Evolutionary conservation across 2,888 invertebrate genomes (phyloP), one percentile per base, ranked within the genome.

Genomic region (Melieria omissa): DNA sequence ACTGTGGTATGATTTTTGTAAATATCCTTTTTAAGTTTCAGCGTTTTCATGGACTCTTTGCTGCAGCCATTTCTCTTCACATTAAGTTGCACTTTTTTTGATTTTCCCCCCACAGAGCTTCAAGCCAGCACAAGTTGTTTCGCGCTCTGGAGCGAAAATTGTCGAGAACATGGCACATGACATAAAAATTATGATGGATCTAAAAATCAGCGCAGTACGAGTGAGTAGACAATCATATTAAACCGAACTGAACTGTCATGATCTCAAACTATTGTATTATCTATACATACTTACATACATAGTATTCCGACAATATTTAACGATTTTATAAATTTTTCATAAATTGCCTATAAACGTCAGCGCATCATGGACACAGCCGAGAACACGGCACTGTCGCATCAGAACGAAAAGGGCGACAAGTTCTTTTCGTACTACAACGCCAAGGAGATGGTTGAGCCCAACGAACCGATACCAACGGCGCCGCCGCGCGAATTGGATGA

Each of bases 321-420:
- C 12, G 49, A 65, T 61, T 65, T 52, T 14, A 68, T n/a, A 63
- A 45, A 12, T 42, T 45, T 16, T 54, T 57, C 5, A 14, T 55
- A 69, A 65, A 67, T 61, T 67, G 77, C 29, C 29, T 29, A 29
- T 29, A 2, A 29, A 29, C 29, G 29, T 16, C 82, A 93, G 93
- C 90, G 96, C 80, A 95, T 96, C 80, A 95, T 95, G 88, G 95
- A 96, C 85, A 92, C 93, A 7, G 96, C 96, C 0, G 95, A 96
- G 84, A 92, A 93, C 77, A 92, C 93, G 83, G 94, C 95, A 1
- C 89, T 92, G 76, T 89, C 90, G 29, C 90, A 89, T 79, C 88
- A 89, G 78, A 88, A 88, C 68, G 88, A 88, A 66, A 86, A 87
- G 75, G 89, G 90, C 16, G 90, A 92, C 79, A 83, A 85, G 61